Base-by-base conservation (phyloP, 1,140 invertebrate genomes). In the Neodiprion virginianus region DNA sequence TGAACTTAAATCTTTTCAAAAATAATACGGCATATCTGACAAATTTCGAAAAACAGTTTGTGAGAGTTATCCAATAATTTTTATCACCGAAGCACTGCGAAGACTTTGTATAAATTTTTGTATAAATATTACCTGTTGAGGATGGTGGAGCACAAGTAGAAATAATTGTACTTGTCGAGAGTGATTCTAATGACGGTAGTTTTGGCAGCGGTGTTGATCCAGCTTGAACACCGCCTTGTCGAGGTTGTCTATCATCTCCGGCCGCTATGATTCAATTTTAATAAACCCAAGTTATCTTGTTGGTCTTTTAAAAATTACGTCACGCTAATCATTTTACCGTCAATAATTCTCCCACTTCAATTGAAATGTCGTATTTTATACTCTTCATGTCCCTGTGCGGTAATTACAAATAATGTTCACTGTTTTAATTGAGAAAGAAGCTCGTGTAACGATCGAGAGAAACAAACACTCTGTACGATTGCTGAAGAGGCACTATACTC, bases 131-230 rank as follows among this genome's bases (percentile, higher is more conserved):
- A 88, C 87, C 87, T 87, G 87, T 85, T 67, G 87, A 88, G 61
- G 85, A 74, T 72, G 87, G 86, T 77, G 85, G 81, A 77, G 83
- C 84, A 69, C 79, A 72, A 40, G 78, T 77, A 72, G 81, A 79
- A 71, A 83, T 79, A 81, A 83, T 88, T 79, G 83, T 81, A 72
- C 81, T 85, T 69, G 83, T 77, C 9, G 84, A 78, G 71, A 88
- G 80, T 47, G 88, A 88, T 81, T 88, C 88, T 17, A 86, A 86
- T 61, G 87, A 89, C 77, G 86, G 86, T 78, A 87, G 85, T 78
- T 88, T 89, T 49, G 86, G 81, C 79, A 89, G 79, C 72, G 84
- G 81, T 67, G 81, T 76, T 65, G 84, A 82, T 61, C 84, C 85
- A 71, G 80, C 84, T 77, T 88, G 85, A 48, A 84, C 82, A 78